A percentile compares a stretch with the other conserved stretches of the same genome.
Evolutionary conservation across 2,113 vertebrate species (phyloP).

Genomic region (Thalassoma bifasciatum): DNA sequence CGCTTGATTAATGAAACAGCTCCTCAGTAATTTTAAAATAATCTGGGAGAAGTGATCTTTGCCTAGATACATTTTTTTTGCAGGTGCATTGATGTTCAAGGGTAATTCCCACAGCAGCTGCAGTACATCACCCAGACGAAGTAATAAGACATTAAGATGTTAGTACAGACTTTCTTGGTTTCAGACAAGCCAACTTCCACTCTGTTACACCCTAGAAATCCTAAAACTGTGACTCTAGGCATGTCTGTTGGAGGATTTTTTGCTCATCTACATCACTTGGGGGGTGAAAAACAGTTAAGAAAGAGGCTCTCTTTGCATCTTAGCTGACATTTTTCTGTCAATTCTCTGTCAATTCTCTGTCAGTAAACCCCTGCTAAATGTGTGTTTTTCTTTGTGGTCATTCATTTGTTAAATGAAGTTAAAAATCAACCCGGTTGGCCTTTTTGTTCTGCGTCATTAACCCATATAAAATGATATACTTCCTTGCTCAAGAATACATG

Average conservation of each 20-base stretch:
- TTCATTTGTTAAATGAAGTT: neutral
- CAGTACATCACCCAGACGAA: neutral
- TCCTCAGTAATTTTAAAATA: neutral
- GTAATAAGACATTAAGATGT: neutral
- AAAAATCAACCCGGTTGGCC: neutral
- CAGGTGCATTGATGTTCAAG: neutral
- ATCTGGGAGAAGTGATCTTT: neutral
- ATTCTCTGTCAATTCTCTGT: slow-evolving; percentile 14
- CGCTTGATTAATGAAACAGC: neutral
- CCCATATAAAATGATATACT: neutral
- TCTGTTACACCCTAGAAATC: neutral
- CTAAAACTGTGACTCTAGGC: neutral
- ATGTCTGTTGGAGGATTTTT: neutral
- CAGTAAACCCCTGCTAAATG: neutral
- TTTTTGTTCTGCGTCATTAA: neutral
- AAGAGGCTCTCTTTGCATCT: slow-evolving; percentile 14
- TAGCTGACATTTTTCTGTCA: slow-evolving; percentile 23
- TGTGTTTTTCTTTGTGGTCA: neutral
- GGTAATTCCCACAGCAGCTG: neutral
- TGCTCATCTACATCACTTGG: neutral
- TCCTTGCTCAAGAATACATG: neutral
- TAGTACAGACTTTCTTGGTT: neutral
- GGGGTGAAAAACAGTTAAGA: neutral
- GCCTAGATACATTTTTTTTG: too few relatives aligned
- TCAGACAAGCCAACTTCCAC: neutral